Percentiles rank a stretch among this genome's conserved stretches.
Conservation (phyloP, 1,140 invertebrate species). For the Magallana ariakensis region DNA sequence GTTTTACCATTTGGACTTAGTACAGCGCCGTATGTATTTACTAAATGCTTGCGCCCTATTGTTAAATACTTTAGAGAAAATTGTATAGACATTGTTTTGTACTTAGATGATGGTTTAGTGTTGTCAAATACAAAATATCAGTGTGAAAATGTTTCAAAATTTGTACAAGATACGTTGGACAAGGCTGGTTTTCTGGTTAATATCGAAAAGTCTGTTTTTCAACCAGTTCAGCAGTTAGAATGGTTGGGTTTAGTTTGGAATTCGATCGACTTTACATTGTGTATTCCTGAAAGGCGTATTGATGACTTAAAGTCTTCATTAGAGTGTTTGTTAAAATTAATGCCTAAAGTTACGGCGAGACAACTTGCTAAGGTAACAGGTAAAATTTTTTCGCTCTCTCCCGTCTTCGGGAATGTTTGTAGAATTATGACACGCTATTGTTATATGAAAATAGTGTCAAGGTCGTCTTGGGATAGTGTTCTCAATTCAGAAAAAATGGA, state of each 20-base stretch:
- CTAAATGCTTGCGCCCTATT: constrained; percentile 46
- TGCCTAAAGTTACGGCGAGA: not conserved
- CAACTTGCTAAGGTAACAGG: constrained; percentile 47
- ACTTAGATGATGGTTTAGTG: constrained; percentile 54
- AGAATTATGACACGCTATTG: constrained; percentile 47
- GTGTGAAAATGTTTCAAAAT: no score
- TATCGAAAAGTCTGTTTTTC: constrained; percentile 50
- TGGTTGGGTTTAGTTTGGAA: constrained; percentile 53
- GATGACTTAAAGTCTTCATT: constrained; percentile 2
- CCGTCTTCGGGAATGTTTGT: constrained; percentile 51
- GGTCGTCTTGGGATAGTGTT: constrained; percentile 16
- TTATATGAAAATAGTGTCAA: not conserved
- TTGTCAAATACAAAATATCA: not conserved
- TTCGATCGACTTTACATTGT: constrained; percentile 36
- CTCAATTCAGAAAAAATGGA: not conserved
- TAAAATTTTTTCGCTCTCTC: constrained; percentile 54
- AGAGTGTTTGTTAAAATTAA: not conserved
- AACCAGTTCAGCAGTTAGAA: constrained; percentile 48
- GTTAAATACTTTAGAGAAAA: constrained; percentile 53
- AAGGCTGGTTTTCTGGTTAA: constrained; percentile 56
- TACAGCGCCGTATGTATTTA: constrained; percentile 49
- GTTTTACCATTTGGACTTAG: constrained; percentile 51
- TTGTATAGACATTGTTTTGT: constrained; percentile 51
- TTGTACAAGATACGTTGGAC: constrained; percentile 14
- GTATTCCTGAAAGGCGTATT: constrained; percentile 49